Evolutionary conservation across 2,797 vertebrate genomes (phyloP), one percentile per base, ranked within the genome.

Genomic region (Clarias pachynema): DNA sequence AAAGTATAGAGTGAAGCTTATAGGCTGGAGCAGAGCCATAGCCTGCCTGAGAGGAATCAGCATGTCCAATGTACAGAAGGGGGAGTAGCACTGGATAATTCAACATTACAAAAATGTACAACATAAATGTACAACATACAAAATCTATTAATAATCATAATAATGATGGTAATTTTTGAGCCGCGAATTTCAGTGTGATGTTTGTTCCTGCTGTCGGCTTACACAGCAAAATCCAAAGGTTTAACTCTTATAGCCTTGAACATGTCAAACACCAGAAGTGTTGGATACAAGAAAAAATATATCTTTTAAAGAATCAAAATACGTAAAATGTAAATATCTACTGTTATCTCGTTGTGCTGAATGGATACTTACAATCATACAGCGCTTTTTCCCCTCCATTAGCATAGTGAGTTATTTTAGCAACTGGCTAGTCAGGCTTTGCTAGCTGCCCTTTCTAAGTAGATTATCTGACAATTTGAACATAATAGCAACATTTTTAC

Each of bases 1-100:
- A 84, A 84, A 65, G 26, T 84, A 75, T 84, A 84, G 56, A 84
- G 53, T 83, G 82, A 63, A 62, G 40, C 37, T 63, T 83, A 62
- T 53, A 80, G 79, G 79, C 79, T 80, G 62, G n/a, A 80, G 60
- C n/a, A 29, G 22, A 65, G 78, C 60, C 78, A 65, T 40, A 20
- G 20, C 37, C 60, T 49, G 20, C 22, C n/a, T 20, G 24, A 62
- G n/a, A 60, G 14, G 16, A 20, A 49, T 80, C 31, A 80, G 62
- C 79, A 78, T 60, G 57, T 24, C 4, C 56, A 40, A 16, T 60
- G 31, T 60, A 59, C 24, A 59, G 29, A 34, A 16, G 12, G 4
- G 31, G 68, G 70, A 74, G 20, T 75, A 75, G n/a, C 44, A 53
- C 7, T 9, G 20, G n/a, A 16, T 37, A 15, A 7, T 59, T 29